Conservation (phyloP, 2,888 invertebrate genomes). For the Monoplex corrugatus region DNA sequence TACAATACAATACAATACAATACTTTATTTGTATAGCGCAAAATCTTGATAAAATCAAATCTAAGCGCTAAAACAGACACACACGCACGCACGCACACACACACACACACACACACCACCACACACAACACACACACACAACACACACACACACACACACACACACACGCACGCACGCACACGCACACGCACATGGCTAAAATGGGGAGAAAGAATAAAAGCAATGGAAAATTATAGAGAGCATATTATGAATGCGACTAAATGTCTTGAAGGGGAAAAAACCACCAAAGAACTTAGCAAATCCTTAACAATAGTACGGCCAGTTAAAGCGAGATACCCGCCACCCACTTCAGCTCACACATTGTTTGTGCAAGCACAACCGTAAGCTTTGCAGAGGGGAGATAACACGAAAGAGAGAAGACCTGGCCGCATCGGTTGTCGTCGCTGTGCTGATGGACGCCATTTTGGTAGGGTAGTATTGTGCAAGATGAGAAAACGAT, state of each 20-base stretch:
- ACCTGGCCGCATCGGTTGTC: conserved; percentile 42
- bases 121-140: background rate
- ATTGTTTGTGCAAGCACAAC: conserved; percentile 33
- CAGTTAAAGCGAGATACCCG: background rate
- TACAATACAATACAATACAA: background rate
- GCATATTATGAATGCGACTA: too few relatives aligned
- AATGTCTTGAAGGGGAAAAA: too few relatives aligned
- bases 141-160: background rate
- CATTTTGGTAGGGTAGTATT: conserved; percentile 36
- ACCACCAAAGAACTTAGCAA: background rate
- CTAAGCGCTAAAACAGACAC: background rate
- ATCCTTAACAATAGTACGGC: background rate
- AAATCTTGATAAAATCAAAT: too few relatives aligned
- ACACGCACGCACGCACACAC: conserved; percentile 17
- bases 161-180: conserved; percentile 1
- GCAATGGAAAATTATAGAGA: too few relatives aligned
- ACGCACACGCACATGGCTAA: conserved; percentile 9
- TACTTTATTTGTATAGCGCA: too few relatives aligned
- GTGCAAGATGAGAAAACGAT: conserved; percentile 14
- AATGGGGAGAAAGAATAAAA: too few relatives aligned
- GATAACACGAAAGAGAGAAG: conserved; percentile 39
- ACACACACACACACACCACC: background rate
- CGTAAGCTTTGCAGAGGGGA: conserved; percentile 39
- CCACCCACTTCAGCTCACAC: background rate
- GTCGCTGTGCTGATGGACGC: conserved; percentile 35